Base-by-base conservation (phyloP, 2,888 invertebrate species). In the Chrysopilus asiliformis region DNA sequence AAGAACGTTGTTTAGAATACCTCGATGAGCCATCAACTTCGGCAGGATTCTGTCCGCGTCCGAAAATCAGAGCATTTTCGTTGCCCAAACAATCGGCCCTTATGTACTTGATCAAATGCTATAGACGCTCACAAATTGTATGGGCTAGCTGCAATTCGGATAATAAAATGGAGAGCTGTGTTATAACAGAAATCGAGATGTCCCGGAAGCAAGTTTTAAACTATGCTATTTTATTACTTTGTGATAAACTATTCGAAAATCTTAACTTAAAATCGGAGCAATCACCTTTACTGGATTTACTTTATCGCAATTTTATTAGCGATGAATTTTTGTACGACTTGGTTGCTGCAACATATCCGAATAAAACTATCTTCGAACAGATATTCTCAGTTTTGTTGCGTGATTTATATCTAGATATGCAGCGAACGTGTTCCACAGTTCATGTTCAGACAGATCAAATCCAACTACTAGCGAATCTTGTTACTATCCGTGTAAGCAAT, bases 401-500 rank as follows among this genome's bases (percentile, higher is more conserved):
- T 10, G 56, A 58, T 3, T 47, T 64, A 2, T 63, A 58, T 31
- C 52, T 55, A 28, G 60, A 59, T 2, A 64, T 64, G 64, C 60
- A 60, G 41, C 52, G 58, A n/a, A 36, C 39, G 8, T 36, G 39
- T 14, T 33, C 38, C 7, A 30, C 36, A 8, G 37, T 39, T 16
- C 27, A 28, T 10, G 37, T 61, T 22, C 54, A 55, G 44, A 71
- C 81, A 44, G 73, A 82, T 44, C 79, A 83, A 9, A 68, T 85
- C 44, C 72, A 76, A 28, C 76, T 79, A 34, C 66, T 94, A 39
- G 75, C 78, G 27, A 82, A 89, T 49, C 65, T 94, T 43, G 78
- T 84, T 51, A 84, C 85, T 48, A 74, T 90, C 40, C 77, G 84
- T 41, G 74, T 77, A 14, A 74, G 75, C 2, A 67, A 72, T 22